Base-by-base conservation (phyloP, 2,113 vertebrate species). In the Passerina amoena region DNA sequence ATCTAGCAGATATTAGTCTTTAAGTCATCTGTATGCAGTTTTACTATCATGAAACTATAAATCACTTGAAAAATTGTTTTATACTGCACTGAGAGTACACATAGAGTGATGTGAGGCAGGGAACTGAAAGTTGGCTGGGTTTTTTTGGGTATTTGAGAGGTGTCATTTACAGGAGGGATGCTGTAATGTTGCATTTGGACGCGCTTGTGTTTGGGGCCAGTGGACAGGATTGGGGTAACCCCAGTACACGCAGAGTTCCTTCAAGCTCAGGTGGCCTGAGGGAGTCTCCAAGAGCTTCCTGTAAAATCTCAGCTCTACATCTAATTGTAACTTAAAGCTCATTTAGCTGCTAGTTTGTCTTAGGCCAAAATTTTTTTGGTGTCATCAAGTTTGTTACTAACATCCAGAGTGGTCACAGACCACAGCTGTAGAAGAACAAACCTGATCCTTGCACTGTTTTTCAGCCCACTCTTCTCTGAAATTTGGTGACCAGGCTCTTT, bases 171-270 rank as follows among this genome's bases (percentile, higher is more conserved):
- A 10, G 37, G 45, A 68, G 12, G 8, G 15, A 25, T 72, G 45
- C 9, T 31, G 18, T 25, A 31, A 40, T 3, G 0, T 24, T 86
- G 19, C 7, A 4, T 33, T 76, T 59, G 5, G 53, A 30, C 22
- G 3, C 45, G 22, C 27, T 53, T 17, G 1, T 1, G 1, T 42
- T 30, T 64, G 20, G 40, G 23, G 35, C 2, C 14, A 33, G 22
- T 11, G 31, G 24, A 20, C 9, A 72, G 10, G 7, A 38, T 42
- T 77, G 72, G 28, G 14, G 8, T 44, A 40, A 61, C 8, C 7
- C 37, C 2, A 1, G 24, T 24, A 35, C 5, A 14, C 3, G 18
- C 20, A 70, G 45, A 28, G 6, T 8, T 90, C 33, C 44, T 60
- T 42, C 1, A 1, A n/a, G 16, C 30, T 82, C 24, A 23, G 3